Base-by-base conservation (phyloP, 2,797 vertebrate species). In the Enteromius afrohamiltoni region DNA sequence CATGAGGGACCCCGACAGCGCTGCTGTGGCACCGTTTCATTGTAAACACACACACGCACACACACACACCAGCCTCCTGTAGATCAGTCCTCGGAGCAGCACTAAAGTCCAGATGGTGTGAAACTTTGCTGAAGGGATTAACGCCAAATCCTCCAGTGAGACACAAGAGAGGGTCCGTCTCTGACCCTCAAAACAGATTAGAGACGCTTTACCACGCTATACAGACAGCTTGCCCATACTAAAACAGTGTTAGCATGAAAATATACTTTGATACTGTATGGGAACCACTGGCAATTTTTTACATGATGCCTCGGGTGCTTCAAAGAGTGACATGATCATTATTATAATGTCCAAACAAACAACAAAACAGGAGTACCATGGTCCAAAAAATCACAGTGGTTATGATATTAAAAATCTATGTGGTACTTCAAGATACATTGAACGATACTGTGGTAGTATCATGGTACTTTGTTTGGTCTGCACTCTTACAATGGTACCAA, bases 61-160 rank as follows among this genome's bases (percentile, higher is more conserved):
- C 49, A 53, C 51, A 53, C 51, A 53, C 51, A 53, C 51, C 65
- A 69, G 88, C 91, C 86, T 92, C 93, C 92, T 93, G 92, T 92
- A 93, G 93, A 93, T 93, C 92, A 92, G 93, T 92, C 94, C 92
- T 90, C 75, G 92, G 86, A 92, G 93, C 92, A 91, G 91, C 92
- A 91, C 90, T 89, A 91, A 93, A 94, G 91, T 94, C 93, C 94
- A 95, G 94, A 95, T 95, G 95, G 95, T 93, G 91, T 89, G 91
- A 93, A 95, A 93, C 93, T 93, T 94, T 90, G 90, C 89, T 86
- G 89, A 91, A 91, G 93, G 93, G 93, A 95, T 95, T 95, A 95
- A 85, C 87, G 91, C 85, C 91, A 94, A 94, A 94, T 94, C 93
- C 93, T 91, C 71, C 79, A 29, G 88, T 93, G 92, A 94, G 93